Evolutionary conservation across 1,140 invertebrate species (phyloP).

Genomic region (Bilobella aurantiaca): DNA sequence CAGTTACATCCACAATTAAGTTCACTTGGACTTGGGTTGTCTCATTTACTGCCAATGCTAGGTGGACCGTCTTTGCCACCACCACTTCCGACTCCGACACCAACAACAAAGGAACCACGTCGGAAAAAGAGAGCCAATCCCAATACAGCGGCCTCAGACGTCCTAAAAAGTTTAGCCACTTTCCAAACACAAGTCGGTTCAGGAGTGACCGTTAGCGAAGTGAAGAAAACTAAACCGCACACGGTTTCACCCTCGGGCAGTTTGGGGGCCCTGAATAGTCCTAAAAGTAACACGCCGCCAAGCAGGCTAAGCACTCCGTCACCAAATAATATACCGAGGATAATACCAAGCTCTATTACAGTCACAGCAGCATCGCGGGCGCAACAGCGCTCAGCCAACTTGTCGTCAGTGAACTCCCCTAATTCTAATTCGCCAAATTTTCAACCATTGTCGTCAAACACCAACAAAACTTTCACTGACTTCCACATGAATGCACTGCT

Average conservation of each 20-base stretch:
- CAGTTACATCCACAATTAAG: not conserved
- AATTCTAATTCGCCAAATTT: slow-evolving; percentile 6
- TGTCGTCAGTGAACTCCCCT: not conserved
- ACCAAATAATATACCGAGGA: not conserved
- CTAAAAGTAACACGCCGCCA: not conserved
- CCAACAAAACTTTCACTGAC: slow-evolving; percentile 6
- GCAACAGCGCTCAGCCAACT: not conserved
- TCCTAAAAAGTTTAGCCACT: not conserved
- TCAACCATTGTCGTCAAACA: not conserved
- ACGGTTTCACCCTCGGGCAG: not conserved
- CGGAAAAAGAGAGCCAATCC: not conserved
- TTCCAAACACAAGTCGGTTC: slow-evolving; percentile 10
- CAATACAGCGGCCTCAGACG: not conserved
- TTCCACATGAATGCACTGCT: slow-evolving; percentile 19
- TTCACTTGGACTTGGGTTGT: no score
- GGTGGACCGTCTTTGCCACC: not conserved
- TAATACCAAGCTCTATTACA: slow-evolving; percentile 2
- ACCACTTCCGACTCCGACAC: not conserved
- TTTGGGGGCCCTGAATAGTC: not conserved
- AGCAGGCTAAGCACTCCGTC: not conserved
- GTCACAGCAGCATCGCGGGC: not conserved
- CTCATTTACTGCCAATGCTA: not conserved
- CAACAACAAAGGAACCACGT: not conserved
- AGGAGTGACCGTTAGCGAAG: slow-evolving; percentile 23
- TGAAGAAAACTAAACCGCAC: slow-evolving; percentile 6